These are phyloP conservation scores for Pyrgilauda ruficollis DNA, from an alignment of 2,113 vertebrate genomes.

Conservation along the genomic window DNA sequence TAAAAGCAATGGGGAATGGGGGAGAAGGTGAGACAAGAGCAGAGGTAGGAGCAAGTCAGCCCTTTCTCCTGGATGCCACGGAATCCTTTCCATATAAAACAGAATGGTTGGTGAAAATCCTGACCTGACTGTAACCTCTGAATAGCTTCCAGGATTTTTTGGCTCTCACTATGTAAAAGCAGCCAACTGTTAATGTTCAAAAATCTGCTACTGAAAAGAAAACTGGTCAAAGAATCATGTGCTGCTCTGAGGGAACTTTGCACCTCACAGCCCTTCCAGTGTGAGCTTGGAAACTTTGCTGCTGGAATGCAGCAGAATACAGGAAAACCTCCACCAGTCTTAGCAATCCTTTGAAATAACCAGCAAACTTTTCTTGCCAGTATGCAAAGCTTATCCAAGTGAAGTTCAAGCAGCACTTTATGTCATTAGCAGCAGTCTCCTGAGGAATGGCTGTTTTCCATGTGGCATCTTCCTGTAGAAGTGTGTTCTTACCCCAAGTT, in stretches of 20 bases:
- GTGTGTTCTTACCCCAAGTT: fast-evolving
- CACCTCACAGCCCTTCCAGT: background rate
- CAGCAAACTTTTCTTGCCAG: background rate
- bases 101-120: constrained; percentile 4
- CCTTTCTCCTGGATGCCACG: background rate
- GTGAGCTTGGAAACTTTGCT: background rate
- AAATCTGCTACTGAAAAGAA: constrained; percentile 26
- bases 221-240: background rate
- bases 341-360: background rate
- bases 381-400: background rate
- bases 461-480: background rate
- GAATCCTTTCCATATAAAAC: background rate
- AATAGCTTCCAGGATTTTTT: constrained; percentile 25
- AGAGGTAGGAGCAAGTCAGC: background rate
- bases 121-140: constrained; percentile 31
- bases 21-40: background rate
- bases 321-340: background rate
- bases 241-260: background rate
- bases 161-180: background rate
- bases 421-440: background rate
- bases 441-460: fast-evolving
- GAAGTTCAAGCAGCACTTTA: background rate
- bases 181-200: constrained; percentile 26
- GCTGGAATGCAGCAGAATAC: background rate
- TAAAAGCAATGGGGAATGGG: background rate